A percentile compares a stretch with the other conserved stretches of the same genome.
Evolutionary conservation across 1,140 invertebrate genomes (phyloP).

Genomic region (Lasaia peninsularis): DNA sequence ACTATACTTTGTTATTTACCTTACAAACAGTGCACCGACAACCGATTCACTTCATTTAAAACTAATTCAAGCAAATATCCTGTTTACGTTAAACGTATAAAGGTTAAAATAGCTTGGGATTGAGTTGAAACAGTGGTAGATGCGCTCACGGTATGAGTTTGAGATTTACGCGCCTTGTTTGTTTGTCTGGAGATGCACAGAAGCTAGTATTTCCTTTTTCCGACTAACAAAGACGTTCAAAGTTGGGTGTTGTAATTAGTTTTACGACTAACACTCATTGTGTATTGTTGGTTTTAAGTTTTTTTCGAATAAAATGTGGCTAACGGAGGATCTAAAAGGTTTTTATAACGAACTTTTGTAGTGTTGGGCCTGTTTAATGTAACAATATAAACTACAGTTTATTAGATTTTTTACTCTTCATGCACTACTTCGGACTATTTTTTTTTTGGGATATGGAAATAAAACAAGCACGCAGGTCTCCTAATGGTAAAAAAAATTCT

Average conservation of each 20-base stretch:
- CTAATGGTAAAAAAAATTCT: no score
- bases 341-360: neutral
- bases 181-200: slow-evolving; percentile 9
- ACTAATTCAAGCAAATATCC: neutral
- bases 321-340: neutral
- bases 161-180: slow-evolving; percentile 8
- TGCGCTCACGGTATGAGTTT: slow-evolving; percentile 2
- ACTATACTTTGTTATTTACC: slow-evolving; percentile 8
- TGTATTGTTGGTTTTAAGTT: neutral
- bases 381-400: no score
- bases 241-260: slow-evolving; percentile 9
- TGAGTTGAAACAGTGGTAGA: neutral
- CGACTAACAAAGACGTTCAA: slow-evolving; percentile 2
- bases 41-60: neutral
- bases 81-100: neutral
- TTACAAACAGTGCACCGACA: neutral
- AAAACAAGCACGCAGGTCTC: no score
- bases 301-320: neutral
- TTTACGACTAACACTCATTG: slow-evolving; percentile 5
- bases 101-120: neutral
- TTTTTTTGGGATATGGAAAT: no score
- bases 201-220: slow-evolving; percentile 7
- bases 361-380: no score
- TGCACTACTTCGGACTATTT: no score
- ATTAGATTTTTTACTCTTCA: no score